Conservation (phyloP, 2,888 invertebrate genomes). For the Drosophila algonquin region DNA sequence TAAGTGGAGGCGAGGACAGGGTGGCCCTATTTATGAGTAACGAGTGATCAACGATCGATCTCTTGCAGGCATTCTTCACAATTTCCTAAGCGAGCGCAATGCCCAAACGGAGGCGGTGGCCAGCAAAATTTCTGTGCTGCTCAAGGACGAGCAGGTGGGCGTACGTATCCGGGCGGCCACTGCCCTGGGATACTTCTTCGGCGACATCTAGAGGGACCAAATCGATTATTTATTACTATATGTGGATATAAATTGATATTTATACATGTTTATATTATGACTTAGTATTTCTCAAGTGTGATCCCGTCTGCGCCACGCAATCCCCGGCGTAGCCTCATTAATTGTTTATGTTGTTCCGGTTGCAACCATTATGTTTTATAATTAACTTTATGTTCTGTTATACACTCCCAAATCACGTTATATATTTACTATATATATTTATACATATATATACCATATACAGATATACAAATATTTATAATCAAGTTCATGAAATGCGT, state of each 20-base stretch:
- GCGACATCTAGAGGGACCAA: slow-evolving; percentile 74
- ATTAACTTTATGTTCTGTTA: slow-evolving; percentile 53
- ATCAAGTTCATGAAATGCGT: slow-evolving; percentile 1
- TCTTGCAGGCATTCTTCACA: slow-evolving; percentile 79
- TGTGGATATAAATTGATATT: slow-evolving; percentile 17
- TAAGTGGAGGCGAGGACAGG: slow-evolving; percentile 40
- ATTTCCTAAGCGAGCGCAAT: slow-evolving; percentile 81
- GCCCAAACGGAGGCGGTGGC: slow-evolving; percentile 82
- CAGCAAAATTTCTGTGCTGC: slow-evolving; percentile 81
- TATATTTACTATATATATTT: slow-evolving; percentile 10
- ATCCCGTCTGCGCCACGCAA: slow-evolving; percentile 47
- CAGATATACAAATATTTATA: slow-evolving; percentile 8
- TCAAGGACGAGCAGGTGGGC: slow-evolving; percentile 82
- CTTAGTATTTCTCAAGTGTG: slow-evolving; percentile 66
- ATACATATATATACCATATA: slow-evolving; percentile 19
- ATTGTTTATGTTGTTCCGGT: slow-evolving; percentile 33
- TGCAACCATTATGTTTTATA: slow-evolving; percentile 59
- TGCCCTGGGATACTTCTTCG: slow-evolving; percentile 83
- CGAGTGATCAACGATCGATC: not conserved
- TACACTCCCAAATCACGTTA: slow-evolving; percentile 29
- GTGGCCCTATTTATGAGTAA: not conserved
- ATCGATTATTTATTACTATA: slow-evolving; percentile 3
- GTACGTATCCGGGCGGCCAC: slow-evolving; percentile 83
- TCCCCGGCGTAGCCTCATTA: slow-evolving; percentile 48
- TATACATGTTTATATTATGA: slow-evolving; percentile 28